These are phyloP conservation scores for Polyommatus iphigenia DNA, from an alignment of 2,888 invertebrate genomes.

Conservation along the genomic window DNA sequence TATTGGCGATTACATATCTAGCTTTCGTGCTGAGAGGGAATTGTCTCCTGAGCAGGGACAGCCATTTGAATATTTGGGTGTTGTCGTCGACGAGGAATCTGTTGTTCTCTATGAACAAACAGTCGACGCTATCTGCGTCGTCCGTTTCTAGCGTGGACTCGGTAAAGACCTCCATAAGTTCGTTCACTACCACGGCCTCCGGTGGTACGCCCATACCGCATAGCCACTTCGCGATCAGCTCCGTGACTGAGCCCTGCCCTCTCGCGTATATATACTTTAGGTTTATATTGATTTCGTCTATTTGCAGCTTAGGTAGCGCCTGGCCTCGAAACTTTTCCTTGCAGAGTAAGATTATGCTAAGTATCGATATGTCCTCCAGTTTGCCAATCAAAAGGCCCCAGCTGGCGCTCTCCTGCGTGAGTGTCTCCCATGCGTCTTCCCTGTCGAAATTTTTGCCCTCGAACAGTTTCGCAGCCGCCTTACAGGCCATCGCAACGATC, in stretches of 20 bases:
- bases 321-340: conserved; percentile 65
- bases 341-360: conserved; percentile 84
- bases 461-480: conserved; percentile 83
- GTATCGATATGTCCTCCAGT: conserved; percentile 91
- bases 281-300: conserved; percentile 81
- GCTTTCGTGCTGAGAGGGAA: conserved; percentile 93
- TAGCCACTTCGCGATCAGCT: conserved; percentile 93
- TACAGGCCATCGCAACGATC: conserved; percentile 90
- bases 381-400: conserved; percentile 94
- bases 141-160: conserved; percentile 47
- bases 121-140: conserved; percentile 54
- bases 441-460: conserved; percentile 66
- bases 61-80: conserved; percentile 80
- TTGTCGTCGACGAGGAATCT: conserved; percentile 62
- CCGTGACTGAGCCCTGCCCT: conserved; percentile 91
- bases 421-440: conserved; percentile 87
- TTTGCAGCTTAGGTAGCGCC: conserved; percentile 76
- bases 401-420: conserved; percentile 91
- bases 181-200: conserved; percentile 78
- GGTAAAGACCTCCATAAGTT: conserved; percentile 56
- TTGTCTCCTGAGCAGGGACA: conserved; percentile 84
- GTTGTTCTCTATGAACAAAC: conserved; percentile 62
- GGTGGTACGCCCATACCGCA: conserved; percentile 87
- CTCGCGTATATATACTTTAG: conserved; percentile 83
- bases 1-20: conserved; percentile 89